Evolutionary conservation across 2,888 invertebrate species (phyloP).

Genomic region (Megaustenia siamemsis): DNA sequence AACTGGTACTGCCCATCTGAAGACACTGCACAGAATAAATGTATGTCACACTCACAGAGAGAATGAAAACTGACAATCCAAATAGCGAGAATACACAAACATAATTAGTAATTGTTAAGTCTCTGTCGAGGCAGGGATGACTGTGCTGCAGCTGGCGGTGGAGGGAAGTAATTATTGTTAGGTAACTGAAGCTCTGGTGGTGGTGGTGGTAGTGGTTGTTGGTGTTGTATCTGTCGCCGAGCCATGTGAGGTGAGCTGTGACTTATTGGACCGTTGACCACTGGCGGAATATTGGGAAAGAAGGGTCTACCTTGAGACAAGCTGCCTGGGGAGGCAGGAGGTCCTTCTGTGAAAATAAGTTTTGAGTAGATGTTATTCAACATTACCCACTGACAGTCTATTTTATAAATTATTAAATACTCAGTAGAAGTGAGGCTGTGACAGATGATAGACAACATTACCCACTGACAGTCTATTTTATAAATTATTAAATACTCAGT

Average conservation of each 20-base stretch:
- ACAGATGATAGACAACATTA: too few species aligned
- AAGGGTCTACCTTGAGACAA: conserved; percentile 13
- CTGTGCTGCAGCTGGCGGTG: conserved; percentile 32
- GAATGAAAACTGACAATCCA: too few species aligned
- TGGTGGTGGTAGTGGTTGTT: conserved; percentile 59
- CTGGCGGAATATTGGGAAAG: conserved; percentile 59
- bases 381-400: too few species aligned
- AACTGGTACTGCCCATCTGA: too few species aligned
- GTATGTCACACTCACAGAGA: too few species aligned
- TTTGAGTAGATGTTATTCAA: not conserved
- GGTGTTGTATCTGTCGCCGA: conserved; percentile 62
- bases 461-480: too few species aligned
- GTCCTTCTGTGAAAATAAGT: conserved; percentile 59
- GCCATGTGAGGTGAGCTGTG: conserved; percentile 76
- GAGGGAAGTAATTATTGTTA: conserved; percentile 48
- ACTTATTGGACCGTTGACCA: conserved; percentile 75
- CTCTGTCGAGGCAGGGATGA: conserved; percentile 19
- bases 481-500: too few species aligned
- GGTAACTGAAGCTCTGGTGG: conserved; percentile 61
- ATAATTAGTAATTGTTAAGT: conserved; percentile 37
- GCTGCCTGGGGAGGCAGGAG: conserved; percentile 63
- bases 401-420: too few species aligned
- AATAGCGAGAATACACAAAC: too few species aligned
- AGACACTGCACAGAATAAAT: too few species aligned
- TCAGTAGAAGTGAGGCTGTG: too few species aligned